Evolutionary conservation across 2,797 vertebrate species (phyloP).

Genomic region (Australoheros facetus): DNA sequence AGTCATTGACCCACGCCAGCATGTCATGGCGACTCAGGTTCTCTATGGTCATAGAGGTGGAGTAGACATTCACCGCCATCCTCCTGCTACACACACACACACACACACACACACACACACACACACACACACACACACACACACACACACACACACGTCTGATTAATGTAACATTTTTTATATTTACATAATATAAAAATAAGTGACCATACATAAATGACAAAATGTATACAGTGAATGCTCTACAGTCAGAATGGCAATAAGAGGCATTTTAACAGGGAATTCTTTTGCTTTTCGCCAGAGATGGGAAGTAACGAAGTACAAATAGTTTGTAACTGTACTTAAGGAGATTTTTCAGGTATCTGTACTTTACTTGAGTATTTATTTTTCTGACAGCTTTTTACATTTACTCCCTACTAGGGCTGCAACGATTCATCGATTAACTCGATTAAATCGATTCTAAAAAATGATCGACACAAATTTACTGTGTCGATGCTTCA

Average conservation of each 20-base stretch:
- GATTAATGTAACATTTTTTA: background rate
- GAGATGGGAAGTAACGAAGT: too few species aligned
- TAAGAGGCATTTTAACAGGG: background rate
- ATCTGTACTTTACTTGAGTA: too few species aligned
- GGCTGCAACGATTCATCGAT: too few species aligned
- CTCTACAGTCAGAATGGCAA: background rate
- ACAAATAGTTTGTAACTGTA: too few species aligned
- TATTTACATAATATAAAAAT: background rate
- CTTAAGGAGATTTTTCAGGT: too few species aligned
- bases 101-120: background rate
- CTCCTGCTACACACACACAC: constrained; percentile 79
- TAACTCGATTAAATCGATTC: too few species aligned
- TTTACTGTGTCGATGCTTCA: too few species aligned
- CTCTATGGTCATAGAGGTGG: constrained; percentile 94
- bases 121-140: constrained; percentile 25
- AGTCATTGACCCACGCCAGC: constrained; percentile 97
- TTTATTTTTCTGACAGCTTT: too few species aligned
- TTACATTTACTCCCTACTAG: too few species aligned
- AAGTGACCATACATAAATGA: background rate
- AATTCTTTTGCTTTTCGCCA: background rate
- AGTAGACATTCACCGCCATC: constrained; percentile 98
- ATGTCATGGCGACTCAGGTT: constrained; percentile 98
- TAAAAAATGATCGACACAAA: too few species aligned
- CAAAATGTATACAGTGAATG: background rate
- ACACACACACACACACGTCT: constrained; percentile 1